Conservation (phyloP, 2,888 invertebrate species). For the Prosapia bicincta region DNA sequence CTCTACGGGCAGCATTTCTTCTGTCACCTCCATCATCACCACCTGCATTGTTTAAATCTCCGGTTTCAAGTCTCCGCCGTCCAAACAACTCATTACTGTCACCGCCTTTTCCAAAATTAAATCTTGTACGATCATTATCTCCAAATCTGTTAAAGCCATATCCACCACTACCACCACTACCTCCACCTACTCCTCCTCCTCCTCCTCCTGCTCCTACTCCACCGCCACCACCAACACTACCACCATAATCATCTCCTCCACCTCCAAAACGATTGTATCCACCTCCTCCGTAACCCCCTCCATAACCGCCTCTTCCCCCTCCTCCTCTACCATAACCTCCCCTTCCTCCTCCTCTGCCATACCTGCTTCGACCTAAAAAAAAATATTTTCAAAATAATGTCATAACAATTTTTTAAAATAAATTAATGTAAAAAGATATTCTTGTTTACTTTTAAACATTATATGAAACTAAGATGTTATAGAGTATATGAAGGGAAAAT, state of each 20-base stretch:
- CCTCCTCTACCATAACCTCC: not conserved
- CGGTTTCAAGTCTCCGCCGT: not conserved
- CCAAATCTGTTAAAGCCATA: no score
- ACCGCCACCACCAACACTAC: slow-evolving; percentile 9
- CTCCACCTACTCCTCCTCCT: not conserved
- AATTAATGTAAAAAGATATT: not conserved
- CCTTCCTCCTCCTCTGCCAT: slow-evolving; percentile 1
- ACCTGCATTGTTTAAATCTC: not conserved
- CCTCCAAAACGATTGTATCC: not conserved
- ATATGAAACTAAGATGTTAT: no score
- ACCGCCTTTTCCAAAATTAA: not conserved
- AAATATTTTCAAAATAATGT: no score
- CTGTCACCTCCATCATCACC: slow-evolving; percentile 9
- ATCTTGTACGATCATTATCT: no score
- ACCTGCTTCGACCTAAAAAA: not conserved
- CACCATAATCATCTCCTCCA: slow-evolving; percentile 4
- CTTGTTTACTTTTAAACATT: no score
- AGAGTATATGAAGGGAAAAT: no score
- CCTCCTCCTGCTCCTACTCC: not conserved
- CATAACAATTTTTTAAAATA: no score
- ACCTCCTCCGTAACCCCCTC: slow-evolving; percentile 1
- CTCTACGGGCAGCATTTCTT: not conserved
- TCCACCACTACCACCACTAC: not conserved
- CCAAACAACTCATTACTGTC: not conserved
- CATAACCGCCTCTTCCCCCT: not conserved